These are phyloP conservation scores for Drosophila gunungcola DNA, from an alignment of 1,140 invertebrate species.

Conservation along the genomic window DNA sequence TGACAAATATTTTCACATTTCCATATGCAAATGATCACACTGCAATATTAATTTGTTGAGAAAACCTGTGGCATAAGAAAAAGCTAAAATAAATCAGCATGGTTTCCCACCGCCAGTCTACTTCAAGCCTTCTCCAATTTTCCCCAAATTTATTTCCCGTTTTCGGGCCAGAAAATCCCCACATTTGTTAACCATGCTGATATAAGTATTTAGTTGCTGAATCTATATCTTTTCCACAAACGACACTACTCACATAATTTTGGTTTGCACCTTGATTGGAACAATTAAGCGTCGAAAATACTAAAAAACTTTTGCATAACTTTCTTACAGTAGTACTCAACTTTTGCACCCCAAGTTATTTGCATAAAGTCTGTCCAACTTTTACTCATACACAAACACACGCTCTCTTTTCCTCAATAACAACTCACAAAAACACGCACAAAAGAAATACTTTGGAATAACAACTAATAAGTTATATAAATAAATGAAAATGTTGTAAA, in stretches of 20 bases:
- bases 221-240: not conserved
- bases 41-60: slow-evolving; percentile 84
- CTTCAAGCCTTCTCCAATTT: slow-evolving; percentile 3
- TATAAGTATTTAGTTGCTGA: slow-evolving; percentile 29
- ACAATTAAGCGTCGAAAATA: slow-evolving; percentile 34
- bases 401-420: slow-evolving; percentile 9
- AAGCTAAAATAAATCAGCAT: slow-evolving; percentile 48
- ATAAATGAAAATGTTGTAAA: slow-evolving; percentile 42
- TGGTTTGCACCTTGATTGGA: slow-evolving; percentile 63
- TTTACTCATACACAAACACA: slow-evolving; percentile 20
- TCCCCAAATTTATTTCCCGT: not conserved
- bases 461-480: slow-evolving; percentile 31
- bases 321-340: slow-evolving; percentile 57
- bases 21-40: slow-evolving; percentile 67
- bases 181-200: slow-evolving; percentile 27
- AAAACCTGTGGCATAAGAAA: slow-evolving; percentile 62
- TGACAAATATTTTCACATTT: slow-evolving; percentile 49
- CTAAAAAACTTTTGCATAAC: slow-evolving; percentile 42
- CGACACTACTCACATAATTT: slow-evolving; percentile 39
- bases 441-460: slow-evolving; percentile 28
- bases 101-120: slow-evolving; percentile 9
- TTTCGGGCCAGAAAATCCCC: slow-evolving; percentile 1
- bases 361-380: slow-evolving; percentile 49
- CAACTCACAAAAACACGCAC: slow-evolving; percentile 25
- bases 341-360: slow-evolving; percentile 55